Evolutionary conservation across 2,888 invertebrate genomes (phyloP), one percentile per base, ranked within the genome.

Genomic region (Phortica okadai): DNA sequence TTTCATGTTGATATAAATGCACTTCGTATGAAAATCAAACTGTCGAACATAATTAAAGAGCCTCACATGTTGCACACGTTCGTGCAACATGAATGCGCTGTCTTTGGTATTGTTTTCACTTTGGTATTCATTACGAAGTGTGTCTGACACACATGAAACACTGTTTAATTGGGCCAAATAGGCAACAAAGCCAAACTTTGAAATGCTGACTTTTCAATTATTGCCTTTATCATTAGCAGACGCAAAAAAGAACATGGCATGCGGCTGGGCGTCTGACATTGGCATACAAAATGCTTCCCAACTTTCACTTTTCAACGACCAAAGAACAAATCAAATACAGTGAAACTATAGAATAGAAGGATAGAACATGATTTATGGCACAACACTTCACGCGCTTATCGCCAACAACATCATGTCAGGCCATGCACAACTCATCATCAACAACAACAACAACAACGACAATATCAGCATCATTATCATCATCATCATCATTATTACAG

Each of bases 201-300:
- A n/a, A 25, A 50, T n/a, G 67, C 67, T 64, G 64, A 64, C 70
- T 72, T 56, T 72, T 72, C 70, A 72, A 56, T 72, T 72, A 72
- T 72, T 72, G 56, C 70, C 25, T 72, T 72, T 72, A 56, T 72
- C 56, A 72, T 72, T 72, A 69, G 41, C 64, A 16, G 69, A 66
- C 66, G n/a, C 14, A n/a, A 56, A 56, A 14, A 56, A 14, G 56
- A 6, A 62, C 66, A 41, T 69, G 41, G 69, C 44, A n/a, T 16
- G 50, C 14, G 62, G 25, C 62, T 11, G 62, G 33, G 6, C 10
- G 25, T 1, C n/a, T 21, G 25, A 64, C 64, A 64, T 50, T 50
- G 50, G 50, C 50, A 50, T 50, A 50, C 50, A 25, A 62, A 62
- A 62, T 25, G 25, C 54, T 44, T 69, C 54, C 33, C 70, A 72